Evolutionary conservation across 2,113 vertebrate genomes (phyloP), one percentile per base, ranked within the genome.

Genomic region (Pluvianellus socialis): DNA sequence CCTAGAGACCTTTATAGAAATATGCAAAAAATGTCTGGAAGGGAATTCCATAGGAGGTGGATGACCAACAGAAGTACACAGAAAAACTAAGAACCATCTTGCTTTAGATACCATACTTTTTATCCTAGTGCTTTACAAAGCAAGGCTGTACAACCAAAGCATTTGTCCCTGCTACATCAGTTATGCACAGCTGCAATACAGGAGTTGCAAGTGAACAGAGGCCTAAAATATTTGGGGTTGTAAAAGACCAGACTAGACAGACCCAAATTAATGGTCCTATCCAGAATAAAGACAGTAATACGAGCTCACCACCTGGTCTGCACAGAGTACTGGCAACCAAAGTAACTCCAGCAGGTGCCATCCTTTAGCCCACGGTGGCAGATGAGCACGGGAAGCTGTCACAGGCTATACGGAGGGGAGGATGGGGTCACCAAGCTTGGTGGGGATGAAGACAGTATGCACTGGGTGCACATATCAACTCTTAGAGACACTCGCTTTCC

Each of bases 201-300:
- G 77, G 74, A 0, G 0, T 0, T 33, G 22, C 28, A 38, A 75
- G 42, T 1, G 1, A 70, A n/a, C 0, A 44, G 19, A 62, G 3
- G 6, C 24, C 30, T 42, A 38, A 58, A 80, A 32, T 8, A 92
- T 8, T 62, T 89, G 9, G 21, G 45, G 16, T 4, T 62, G 1
- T 33, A 80, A n/a, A 26, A 55, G 12, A 42, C 3, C 1, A 10
- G 9, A 53, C 55, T 30, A 58, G 6, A 30, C 9, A 65, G 32
- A 70, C 22, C 6, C 32, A 71, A 77, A 76, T 6, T 4, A 92
- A 79, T 1, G 9, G 14, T 52, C 21, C 32, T 65, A 32, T 9
- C 42, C 2, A 2, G 15, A 87, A 58, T 22, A n/a, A 71, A 58
- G 7, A 24, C 7, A 20, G 4, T 10, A 42, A 50, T 2, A 45